Base-by-base conservation (phyloP, 2,888 invertebrate species). In the Xestoiulus laeticollis region DNA sequence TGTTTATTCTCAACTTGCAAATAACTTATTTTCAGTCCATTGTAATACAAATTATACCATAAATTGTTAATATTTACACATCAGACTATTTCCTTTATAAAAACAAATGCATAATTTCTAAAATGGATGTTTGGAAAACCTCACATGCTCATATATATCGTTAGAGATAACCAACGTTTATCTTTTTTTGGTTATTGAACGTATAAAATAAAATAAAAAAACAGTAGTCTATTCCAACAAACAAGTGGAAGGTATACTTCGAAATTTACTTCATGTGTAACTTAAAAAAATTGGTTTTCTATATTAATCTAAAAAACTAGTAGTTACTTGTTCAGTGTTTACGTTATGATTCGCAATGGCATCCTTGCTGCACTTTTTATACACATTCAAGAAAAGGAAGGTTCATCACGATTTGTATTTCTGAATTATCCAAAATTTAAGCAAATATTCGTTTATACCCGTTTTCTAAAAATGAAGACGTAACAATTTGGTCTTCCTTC, bases 401-500 rank as follows among this genome's bases (percentile, higher is more conserved):
- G 1, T 30, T 5, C 16, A 16, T 32, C 78, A 78, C 78, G 78
- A 78, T 78, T 78, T 30, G 26, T 14, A 68, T 48, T 0, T 78
- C 14, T 26, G 26, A 78, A 78, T 78, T 78, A 16, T 78, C 3
- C 30, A 30, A 78, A 78, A 78, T 78, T 78, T 78, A 78, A 78
- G 30, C 78, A 78, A 78, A 78, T 68, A 68, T 68, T 26, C 78
- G 14, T 78, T 78, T 78, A n/a, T n/a, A 30, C 78, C 26, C 10
- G 26, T 68, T 78, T 78, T 30, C 30, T 78, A 30, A 30, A 78
- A 78, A 78, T 78, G 78, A 78, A 78, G 78, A 78, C 78, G 16
- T 78, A 30, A 26, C 26, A 12, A 26, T 78, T 30, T 78, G 30
- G 8, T 16, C 78, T 32, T 78, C 68, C 68, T 78, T 32, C 78